These are phyloP conservation scores for Hipposideros armiger DNA, from an alignment of 2,113 vertebrate species.

Conservation along the genomic window DNA sequence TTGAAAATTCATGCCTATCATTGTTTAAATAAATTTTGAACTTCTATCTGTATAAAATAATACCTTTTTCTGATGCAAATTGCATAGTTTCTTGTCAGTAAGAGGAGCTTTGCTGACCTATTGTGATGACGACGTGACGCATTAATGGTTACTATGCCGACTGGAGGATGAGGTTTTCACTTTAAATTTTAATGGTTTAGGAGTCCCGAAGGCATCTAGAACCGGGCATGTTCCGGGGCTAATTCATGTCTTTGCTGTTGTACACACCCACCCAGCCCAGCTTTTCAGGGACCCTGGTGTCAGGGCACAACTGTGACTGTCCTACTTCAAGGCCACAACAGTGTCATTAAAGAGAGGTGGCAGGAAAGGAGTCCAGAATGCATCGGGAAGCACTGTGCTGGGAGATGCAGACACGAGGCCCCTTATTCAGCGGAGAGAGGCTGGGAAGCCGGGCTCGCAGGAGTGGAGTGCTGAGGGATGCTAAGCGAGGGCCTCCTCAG, in stretches of 20 bases:
- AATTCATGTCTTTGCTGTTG: not conserved
- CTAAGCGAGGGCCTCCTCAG: not conserved
- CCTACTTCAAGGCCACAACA: accelerated
- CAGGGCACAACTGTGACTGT: not conserved
- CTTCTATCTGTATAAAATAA: not conserved
- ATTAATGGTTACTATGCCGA: not conserved
- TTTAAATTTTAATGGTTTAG: not conserved
- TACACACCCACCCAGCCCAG: accelerated
- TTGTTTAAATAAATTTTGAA: not conserved
- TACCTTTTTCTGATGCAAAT: not conserved
- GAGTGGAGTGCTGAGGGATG: not conserved
- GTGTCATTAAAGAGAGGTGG: too few relatives aligned
- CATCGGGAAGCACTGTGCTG: accelerated
- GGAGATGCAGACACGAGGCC: not conserved
- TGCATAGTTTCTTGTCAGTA: not conserved
- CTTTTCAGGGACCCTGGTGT: not conserved
- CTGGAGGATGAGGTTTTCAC: not conserved
- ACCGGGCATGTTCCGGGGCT: not conserved
- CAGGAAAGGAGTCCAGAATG: not conserved
- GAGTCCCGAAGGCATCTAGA: not conserved
- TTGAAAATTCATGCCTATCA: not conserved
- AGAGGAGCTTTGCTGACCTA: not conserved
- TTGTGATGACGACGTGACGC: not conserved
- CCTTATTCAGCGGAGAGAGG: not conserved
- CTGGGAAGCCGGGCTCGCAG: too few relatives aligned